phyloP scores from a whole-genome alignment of 1,140 invertebrate species.

The Drosophila tsacasi region DNA sequence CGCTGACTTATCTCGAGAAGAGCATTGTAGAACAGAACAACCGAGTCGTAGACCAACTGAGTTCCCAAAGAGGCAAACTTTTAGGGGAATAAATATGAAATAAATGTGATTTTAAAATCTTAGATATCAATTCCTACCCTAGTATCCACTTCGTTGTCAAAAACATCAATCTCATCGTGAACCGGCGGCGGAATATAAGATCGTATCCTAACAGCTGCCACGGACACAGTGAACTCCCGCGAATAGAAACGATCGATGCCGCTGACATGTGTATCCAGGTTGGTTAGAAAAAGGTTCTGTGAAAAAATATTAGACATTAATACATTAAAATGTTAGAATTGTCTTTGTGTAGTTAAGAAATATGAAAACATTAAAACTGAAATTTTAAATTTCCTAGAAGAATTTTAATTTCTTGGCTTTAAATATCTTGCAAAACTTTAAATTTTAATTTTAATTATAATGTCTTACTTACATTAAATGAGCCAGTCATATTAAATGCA shows the following conservation, averaged over 20 bases:
- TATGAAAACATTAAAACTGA: too few relatives aligned
- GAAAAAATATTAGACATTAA: background rate
- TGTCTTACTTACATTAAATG: conserved; percentile 65
- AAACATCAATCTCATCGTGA: conserved; percentile 73
- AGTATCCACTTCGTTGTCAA: conserved; percentile 47
- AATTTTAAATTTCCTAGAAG: too few relatives aligned
- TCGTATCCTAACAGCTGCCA: conserved; percentile 65
- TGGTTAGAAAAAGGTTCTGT: conserved; percentile 75
- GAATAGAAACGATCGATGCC: conserved; percentile 71
- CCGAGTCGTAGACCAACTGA: conserved; percentile 89
- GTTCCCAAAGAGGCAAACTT: conserved; percentile 54
- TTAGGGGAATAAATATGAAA: too few relatives aligned
- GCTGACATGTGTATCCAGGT: conserved; percentile 65
- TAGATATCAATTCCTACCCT: conserved; percentile 28
- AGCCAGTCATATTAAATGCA: conserved; percentile 73
- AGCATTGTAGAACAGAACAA: conserved; percentile 88
- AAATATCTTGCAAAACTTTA: background rate
- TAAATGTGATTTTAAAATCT: background rate
- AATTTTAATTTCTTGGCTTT: background rate
- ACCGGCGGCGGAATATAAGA: conserved; percentile 64
- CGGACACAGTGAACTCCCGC: conserved; percentile 50
- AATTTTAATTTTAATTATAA: background rate
- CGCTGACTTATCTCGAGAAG: conserved; percentile 77
- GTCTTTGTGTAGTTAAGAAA: too few relatives aligned
- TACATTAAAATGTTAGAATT: background rate